These are phyloP conservation scores for Germaria angustata DNA, from an alignment of 2,888 invertebrate species.

Conservation along the genomic window DNA sequence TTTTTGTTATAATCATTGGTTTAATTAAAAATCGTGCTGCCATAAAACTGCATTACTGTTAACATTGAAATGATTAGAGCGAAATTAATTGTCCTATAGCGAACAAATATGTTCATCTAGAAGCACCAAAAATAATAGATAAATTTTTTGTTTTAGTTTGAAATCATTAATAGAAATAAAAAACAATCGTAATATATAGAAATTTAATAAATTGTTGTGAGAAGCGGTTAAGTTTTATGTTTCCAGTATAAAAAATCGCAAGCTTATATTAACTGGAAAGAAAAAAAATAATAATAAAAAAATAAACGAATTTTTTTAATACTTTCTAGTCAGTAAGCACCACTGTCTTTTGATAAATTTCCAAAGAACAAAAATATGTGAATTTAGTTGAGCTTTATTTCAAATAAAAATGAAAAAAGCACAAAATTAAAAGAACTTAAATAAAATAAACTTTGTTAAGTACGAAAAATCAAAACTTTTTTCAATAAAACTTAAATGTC, in stretches of 20 bases:
- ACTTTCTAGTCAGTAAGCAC: conserved; percentile 57
- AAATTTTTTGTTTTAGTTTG: conserved; percentile 28
- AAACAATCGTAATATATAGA: conserved; percentile 44
- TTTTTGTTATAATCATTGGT: no score
- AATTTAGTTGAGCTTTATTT: conserved; percentile 53
- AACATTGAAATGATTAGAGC: no score
- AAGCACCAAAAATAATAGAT: background rate
- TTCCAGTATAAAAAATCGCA: background rate
- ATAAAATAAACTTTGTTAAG: background rate
- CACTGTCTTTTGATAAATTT: conserved; percentile 25
- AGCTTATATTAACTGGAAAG: conserved; percentile 41
- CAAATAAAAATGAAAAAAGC: conserved; percentile 10
- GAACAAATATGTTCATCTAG: no score
- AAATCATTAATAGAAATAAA: conserved; percentile 41
- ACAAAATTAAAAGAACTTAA: background rate
- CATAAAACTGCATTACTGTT: no score
- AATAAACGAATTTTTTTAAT: conserved; percentile 39
- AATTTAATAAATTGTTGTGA: conserved; percentile 58
- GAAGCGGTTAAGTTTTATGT: background rate
- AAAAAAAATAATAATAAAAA: background rate
- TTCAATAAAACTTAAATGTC: no score
- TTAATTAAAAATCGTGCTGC: no score
- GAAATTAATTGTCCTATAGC: no score
- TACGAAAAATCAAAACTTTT: background rate
- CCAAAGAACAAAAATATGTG: background rate